Conservation (phyloP, 2,797 vertebrate species). For the Ctenosaura bakeri region DNA sequence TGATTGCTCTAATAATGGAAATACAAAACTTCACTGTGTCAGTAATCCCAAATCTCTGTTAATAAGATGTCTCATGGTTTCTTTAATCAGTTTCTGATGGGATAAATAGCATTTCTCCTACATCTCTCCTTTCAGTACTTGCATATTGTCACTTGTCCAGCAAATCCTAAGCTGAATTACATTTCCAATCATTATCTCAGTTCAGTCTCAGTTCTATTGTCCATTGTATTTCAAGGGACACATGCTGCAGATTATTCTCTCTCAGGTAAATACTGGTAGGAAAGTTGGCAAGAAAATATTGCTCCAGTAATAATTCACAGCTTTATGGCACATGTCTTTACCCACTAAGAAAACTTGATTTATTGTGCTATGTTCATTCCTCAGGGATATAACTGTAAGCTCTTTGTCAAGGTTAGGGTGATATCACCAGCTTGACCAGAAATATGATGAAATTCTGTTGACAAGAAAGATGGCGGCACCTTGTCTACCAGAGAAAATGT, state of each 20-base stretch:
- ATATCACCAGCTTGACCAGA: conserved; percentile 69
- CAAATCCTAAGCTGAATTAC: conserved; percentile 24
- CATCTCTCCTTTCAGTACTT: rapidly evolving
- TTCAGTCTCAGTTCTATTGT: conserved; percentile 13
- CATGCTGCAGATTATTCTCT: conserved; percentile 17
- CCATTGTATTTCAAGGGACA: conserved; percentile 15
- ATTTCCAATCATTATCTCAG: conserved; percentile 36
- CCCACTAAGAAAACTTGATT: conserved; percentile 55
- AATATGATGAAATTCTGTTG: conserved; percentile 71
- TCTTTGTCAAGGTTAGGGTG: conserved; percentile 59
- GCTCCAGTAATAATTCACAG: conserved; percentile 26
- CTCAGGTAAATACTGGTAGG: conserved; percentile 47
- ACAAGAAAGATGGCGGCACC: conserved; percentile 64
- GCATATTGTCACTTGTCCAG: background rate
- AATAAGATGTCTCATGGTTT: background rate
- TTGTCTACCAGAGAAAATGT: conserved; percentile 55
- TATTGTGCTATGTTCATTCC: conserved; percentile 47
- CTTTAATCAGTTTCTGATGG: conserved; percentile 7
- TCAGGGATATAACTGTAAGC: conserved; percentile 36
- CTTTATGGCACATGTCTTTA: conserved; percentile 37
- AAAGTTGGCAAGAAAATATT: conserved; percentile 15
- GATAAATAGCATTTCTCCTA: background rate
- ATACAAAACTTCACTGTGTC: background rate
- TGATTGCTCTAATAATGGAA: conserved; percentile 33
- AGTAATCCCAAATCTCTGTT: background rate